These are phyloP conservation scores for Tanaodytes sp. DNA, from an alignment of 2,888 invertebrate species.

Conservation along the genomic window DNA sequence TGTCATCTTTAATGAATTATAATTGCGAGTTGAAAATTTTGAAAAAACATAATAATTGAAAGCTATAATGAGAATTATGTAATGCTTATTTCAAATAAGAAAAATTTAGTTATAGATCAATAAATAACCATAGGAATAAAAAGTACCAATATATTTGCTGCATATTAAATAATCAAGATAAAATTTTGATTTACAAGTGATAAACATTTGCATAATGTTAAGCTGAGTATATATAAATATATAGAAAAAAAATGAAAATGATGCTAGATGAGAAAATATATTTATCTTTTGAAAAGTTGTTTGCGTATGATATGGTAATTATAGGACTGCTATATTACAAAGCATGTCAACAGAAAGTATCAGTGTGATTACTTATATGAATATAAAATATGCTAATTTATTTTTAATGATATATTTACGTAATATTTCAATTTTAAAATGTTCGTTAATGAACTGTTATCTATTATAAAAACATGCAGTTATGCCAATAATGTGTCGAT, in stretches of 20 bases:
- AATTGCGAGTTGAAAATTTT: conserved; percentile 32
- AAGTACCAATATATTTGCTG: too few relatives aligned
- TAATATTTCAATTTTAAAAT: not conserved
- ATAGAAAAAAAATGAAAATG: too few relatives aligned
- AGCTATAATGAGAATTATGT: not conserved
- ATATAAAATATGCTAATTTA: conserved; percentile 3
- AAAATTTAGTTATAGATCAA: too few relatives aligned
- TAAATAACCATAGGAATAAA: too few relatives aligned
- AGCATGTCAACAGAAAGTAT: conserved; percentile 25
- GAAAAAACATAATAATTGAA: not conserved
- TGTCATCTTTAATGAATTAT: conserved; percentile 12
- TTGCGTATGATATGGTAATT: conserved; percentile 20
- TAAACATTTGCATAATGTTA: too few relatives aligned
- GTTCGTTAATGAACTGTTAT: not conserved
- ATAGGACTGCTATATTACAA: conserved; percentile 38
- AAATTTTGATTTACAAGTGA: too few relatives aligned
- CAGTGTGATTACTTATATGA: conserved; percentile 6
- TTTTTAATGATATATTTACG: not conserved
- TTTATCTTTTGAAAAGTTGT: conserved; percentile 13
- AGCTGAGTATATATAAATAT: too few relatives aligned
- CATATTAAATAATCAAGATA: too few relatives aligned
- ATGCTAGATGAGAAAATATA: too few relatives aligned
- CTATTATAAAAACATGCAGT: not conserved
- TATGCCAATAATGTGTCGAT: not conserved
- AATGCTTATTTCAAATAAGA: too few relatives aligned